Conservation (phyloP, 2,888 invertebrate genomes). For the Ectemnius cavifrons region DNA sequence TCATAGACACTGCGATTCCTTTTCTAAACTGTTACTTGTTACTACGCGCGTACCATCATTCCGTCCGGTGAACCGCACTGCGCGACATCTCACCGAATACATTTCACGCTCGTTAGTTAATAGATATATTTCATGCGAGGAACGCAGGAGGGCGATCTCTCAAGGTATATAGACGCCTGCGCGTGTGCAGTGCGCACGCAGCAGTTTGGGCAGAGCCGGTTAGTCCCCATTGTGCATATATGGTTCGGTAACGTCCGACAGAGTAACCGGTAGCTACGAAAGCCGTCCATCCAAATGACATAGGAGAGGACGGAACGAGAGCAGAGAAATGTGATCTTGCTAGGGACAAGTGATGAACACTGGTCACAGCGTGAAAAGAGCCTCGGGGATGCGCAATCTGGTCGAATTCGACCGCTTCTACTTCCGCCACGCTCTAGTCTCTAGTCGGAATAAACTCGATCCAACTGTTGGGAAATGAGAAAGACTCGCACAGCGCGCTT, state of each 20-base stretch:
- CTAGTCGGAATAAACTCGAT: no score
- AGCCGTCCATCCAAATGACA: conserved; percentile 15
- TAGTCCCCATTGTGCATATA: no score
- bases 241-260: conserved; percentile 47
- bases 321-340: conserved; percentile 29
- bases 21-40: conserved; percentile 22
- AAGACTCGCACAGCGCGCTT: no score
- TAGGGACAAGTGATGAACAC: conserved; percentile 1
- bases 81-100: neutral
- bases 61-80: conserved; percentile 1
- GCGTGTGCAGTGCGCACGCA: no score
- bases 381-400: no score
- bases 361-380: no score
- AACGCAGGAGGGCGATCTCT: no score
- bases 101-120: neutral
- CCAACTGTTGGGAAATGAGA: no score
- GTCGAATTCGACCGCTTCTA: no score
- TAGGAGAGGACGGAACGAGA: conserved; percentile 20
- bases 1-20: neutral
- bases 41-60: neutral
- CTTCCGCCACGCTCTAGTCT: no score
- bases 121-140: neutral
- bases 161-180: no score
- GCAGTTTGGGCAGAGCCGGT: no score
- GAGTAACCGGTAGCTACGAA: conserved; percentile 10